These are phyloP conservation scores for Prorops nasuta DNA, from an alignment of 1,140 invertebrate species.

Conservation along the genomic window DNA sequence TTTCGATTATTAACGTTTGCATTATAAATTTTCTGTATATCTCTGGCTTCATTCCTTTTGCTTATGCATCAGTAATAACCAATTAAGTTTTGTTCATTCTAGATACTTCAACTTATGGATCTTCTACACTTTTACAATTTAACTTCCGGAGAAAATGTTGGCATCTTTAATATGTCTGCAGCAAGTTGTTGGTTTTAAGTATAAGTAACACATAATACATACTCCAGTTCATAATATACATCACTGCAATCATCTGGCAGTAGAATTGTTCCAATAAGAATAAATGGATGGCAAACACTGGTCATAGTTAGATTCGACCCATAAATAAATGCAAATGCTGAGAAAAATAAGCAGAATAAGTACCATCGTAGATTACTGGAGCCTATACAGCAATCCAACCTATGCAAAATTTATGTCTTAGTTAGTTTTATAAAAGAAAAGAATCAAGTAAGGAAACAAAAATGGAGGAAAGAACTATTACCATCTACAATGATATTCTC, in stretches of 20 bases:
- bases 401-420: conserved; percentile 35
- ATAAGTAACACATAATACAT: conserved; percentile 45
- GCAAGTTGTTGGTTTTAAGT: not conserved
- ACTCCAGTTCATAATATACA: conserved; percentile 68
- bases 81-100: too few relatives aligned
- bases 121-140: too few relatives aligned
- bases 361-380: conserved; percentile 65
- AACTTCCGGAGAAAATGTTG: too few relatives aligned
- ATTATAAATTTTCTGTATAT: conserved; percentile 21
- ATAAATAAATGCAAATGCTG: conserved; percentile 62
- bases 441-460: not conserved
- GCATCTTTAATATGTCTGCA: too few relatives aligned
- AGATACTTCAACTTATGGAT: too few relatives aligned
- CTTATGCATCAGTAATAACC: too few relatives aligned
- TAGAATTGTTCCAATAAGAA: conserved; percentile 62
- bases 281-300: conserved; percentile 69
- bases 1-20: conserved; percentile 22
- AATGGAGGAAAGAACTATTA: conserved; percentile 16
- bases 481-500: conserved; percentile 55
- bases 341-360: conserved; percentile 61
- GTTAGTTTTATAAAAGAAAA: not conserved
- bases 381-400: conserved; percentile 73
- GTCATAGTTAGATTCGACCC: conserved; percentile 71
- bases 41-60: conserved; percentile 22
- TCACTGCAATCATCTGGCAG: conserved; percentile 72